These are phyloP conservation scores for Hydriomena furcata DNA, from an alignment of 2,888 invertebrate species.

Conservation along the genomic window DNA sequence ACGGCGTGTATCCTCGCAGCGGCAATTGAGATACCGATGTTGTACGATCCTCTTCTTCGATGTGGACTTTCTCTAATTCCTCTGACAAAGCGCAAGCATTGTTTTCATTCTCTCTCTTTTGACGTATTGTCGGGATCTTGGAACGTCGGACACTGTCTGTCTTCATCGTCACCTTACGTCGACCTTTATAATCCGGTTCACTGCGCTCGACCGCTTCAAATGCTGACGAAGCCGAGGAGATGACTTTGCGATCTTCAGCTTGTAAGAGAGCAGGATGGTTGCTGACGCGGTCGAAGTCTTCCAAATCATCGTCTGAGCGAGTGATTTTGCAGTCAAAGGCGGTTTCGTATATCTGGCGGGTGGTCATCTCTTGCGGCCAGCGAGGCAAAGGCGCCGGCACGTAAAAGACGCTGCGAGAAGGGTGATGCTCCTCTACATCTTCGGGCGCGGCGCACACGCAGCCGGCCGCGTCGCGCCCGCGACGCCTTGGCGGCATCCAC, in stretches of 20 bases:
- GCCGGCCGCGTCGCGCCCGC: slow-evolving; percentile 86
- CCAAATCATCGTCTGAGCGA: slow-evolving; percentile 91
- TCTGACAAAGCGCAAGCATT: slow-evolving; percentile 72
- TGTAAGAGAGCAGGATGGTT: slow-evolving; percentile 90
- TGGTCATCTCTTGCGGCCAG: slow-evolving; percentile 84
- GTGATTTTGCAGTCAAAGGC: slow-evolving; percentile 95
- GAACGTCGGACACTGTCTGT: slow-evolving; percentile 82
- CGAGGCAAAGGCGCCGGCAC: slow-evolving; percentile 87
- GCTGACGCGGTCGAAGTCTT: slow-evolving; percentile 91
- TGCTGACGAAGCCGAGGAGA: slow-evolving; percentile 78
- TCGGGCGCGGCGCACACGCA: slow-evolving; percentile 89
- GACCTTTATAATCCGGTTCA: slow-evolving; percentile 80
- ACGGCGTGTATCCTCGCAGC: slow-evolving; percentile 89
- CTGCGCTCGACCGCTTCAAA: slow-evolving; percentile 77
- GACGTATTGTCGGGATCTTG: slow-evolving; percentile 84
- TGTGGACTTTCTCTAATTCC: slow-evolving; percentile 85
- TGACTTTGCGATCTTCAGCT: slow-evolving; percentile 73
- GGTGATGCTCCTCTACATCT: slow-evolving; percentile 86
- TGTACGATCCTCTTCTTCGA: slow-evolving; percentile 82
- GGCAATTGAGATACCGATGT: slow-evolving; percentile 85
- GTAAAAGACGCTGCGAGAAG: slow-evolving; percentile 86
- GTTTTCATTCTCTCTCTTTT: slow-evolving; percentile 74
- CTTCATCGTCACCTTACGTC: slow-evolving; percentile 82
- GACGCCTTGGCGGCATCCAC: slow-evolving; percentile 90
- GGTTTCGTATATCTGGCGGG: slow-evolving; percentile 93